A percentile compares a stretch with the other conserved stretches of the same genome.
phyloP scores from a whole-genome alignment of 2,113 vertebrate species.

The Sander vitreus region DNA sequence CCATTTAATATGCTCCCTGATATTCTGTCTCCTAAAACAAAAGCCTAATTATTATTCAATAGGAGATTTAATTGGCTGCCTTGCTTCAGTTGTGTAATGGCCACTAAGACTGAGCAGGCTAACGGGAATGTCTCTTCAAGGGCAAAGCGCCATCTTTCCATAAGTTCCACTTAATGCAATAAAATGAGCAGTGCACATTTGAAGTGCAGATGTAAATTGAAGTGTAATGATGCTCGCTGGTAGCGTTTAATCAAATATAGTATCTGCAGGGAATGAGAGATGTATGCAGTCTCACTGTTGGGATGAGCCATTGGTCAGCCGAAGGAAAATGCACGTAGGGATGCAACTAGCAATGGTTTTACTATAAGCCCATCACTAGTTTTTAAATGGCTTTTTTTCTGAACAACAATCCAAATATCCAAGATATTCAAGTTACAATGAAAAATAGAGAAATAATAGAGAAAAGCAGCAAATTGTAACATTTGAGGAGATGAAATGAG shows the following conservation, averaged over 20 bases:
- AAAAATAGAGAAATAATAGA: background rate
- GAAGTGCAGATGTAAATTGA: conserved; percentile 46
- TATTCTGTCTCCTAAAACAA: conserved; percentile 40
- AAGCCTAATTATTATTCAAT: conserved; percentile 52
- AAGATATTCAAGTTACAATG: background rate
- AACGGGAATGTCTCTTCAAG: conserved; percentile 46
- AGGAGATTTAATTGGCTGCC: conserved; percentile 39
- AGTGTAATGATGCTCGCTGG: conserved; percentile 43
- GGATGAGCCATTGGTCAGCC: conserved; percentile 4
- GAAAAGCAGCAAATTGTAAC: background rate
- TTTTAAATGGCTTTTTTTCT: background rate
- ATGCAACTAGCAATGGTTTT: background rate
- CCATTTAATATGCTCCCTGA: conserved; percentile 45
- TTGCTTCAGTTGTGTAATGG: conserved; percentile 23
- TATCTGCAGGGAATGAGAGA: conserved; percentile 25
- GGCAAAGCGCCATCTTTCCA: conserved; percentile 35
- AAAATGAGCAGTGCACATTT: conserved; percentile 23
- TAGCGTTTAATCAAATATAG: conserved; percentile 60
- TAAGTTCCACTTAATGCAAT: conserved; percentile 44
- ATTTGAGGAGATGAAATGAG: background rate
- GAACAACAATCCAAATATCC: background rate
- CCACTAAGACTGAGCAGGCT: background rate
- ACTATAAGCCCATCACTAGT: background rate
- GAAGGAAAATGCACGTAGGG: background rate
- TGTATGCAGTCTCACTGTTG: background rate